Conservation (phyloP, 2,797 vertebrate genomes). For the Mionectes olivaceus region DNA sequence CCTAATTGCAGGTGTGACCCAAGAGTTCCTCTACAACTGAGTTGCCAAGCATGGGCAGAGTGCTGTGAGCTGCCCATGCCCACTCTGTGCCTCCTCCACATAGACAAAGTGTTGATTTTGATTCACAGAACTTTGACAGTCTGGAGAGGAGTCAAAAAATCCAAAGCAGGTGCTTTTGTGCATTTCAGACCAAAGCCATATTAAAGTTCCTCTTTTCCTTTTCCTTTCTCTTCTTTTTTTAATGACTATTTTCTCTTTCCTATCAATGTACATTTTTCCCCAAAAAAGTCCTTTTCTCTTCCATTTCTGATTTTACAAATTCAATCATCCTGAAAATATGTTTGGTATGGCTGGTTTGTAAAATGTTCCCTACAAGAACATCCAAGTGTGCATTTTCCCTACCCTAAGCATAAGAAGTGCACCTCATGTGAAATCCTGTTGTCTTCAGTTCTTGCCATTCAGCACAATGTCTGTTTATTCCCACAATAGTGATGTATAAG, state of each 20-base stretch:
- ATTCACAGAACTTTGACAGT: not conserved
- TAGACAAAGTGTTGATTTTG: not conserved
- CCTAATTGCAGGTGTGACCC: not conserved
- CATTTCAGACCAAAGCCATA: not conserved
- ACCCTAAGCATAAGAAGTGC: not conserved
- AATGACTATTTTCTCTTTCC: not conserved
- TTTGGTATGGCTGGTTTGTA: not conserved
- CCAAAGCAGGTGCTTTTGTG: not conserved
- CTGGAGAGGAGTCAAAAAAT: not conserved
- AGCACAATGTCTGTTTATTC: not conserved
- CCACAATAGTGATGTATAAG: not conserved
- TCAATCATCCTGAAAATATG: not conserved
- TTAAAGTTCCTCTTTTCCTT: not conserved
- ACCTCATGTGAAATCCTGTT: not conserved
- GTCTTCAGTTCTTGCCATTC: not conserved
- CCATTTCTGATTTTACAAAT: not conserved
- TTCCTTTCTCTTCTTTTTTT: not conserved
- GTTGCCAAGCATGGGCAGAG: not conserved
- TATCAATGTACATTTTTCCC: not conserved
- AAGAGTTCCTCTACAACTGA: not conserved
- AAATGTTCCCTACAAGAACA: not conserved
- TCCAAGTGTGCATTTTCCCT: not conserved
- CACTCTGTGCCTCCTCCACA: fast-evolving
- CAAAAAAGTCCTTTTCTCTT: not conserved
- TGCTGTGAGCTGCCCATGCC: not conserved